These are phyloP conservation scores for Eilema depressum DNA, from an alignment of 2,888 invertebrate species.

Conservation along the genomic window DNA sequence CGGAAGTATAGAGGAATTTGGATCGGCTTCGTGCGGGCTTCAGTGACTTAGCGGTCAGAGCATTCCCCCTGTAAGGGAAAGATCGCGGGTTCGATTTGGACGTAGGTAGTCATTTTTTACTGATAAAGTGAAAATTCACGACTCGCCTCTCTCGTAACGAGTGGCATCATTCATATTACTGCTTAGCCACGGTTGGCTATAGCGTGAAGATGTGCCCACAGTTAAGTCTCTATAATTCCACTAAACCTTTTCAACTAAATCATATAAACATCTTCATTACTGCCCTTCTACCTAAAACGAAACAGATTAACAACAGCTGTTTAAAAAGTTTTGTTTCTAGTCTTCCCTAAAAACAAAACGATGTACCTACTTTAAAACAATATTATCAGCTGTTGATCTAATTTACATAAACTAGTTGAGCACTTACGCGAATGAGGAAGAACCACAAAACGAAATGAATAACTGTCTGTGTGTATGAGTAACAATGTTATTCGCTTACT, in stretches of 20 bases:
- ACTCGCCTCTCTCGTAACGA: too few species aligned
- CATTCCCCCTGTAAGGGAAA: too few species aligned
- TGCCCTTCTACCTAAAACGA: constrained; percentile 9
- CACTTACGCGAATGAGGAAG: constrained; percentile 10
- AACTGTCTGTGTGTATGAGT: background rate
- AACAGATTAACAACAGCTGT: constrained; percentile 17
- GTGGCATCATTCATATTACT: too few species aligned
- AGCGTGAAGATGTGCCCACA: too few species aligned
- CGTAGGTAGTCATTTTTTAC: too few species aligned
- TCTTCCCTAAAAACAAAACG: constrained; percentile 21
- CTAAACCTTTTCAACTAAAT: background rate
- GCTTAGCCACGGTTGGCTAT: too few species aligned
- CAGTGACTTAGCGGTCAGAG: too few species aligned
- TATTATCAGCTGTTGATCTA: constrained; percentile 19
- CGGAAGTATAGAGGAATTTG: too few species aligned
- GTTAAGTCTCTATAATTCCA: background rate
- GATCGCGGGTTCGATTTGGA: too few species aligned
- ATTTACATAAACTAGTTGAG: constrained; percentile 15
- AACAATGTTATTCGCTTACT: background rate
- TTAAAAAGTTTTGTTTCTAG: constrained; percentile 8
- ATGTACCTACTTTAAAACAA: constrained; percentile 18
- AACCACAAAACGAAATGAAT: constrained; percentile 8
- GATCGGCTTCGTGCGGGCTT: too few species aligned
- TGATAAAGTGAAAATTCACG: background rate
- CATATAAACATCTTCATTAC: background rate